Base-by-base conservation (phyloP, 2,797 vertebrate species). In the Lepus oiostolus region DNA sequence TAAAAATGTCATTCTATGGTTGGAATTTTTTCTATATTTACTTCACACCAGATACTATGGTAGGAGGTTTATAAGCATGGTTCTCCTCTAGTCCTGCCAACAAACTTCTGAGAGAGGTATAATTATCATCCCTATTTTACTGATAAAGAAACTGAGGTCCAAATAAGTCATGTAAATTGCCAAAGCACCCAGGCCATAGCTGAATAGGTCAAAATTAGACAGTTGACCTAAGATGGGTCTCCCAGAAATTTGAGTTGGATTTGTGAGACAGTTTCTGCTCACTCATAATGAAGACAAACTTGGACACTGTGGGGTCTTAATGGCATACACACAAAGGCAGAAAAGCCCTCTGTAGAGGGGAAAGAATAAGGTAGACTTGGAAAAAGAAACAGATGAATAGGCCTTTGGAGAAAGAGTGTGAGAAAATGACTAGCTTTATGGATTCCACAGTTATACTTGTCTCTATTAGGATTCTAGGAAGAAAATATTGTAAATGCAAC, bases 121-220 rank as follows among this genome's bases (percentile, higher is more conserved):
- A 88, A 50, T 47, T 81, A 24, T 76, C 58, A 47, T 79, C 32
- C 32, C 77, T 12, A 91, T 58, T 85, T 62, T 85, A 72, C 35
- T 32, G 19, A 67, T 11, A 75, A 96, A 62, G 71, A 95, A 77
- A 68, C 26, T 24, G 70, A 90, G 47, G 32, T 60, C 28, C 26
- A 68, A 85, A 76, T 93, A 85, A 65, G 35, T 86, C 81, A 70
- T 22, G 8, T 70, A 74, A 35, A 58, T 83, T 79, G 28, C 30
- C 71, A 83, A 79, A 75, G 30, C 5, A 5, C 84, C 35, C 63
- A 58, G 42, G 10, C 7, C 35, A 52, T 38, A 62, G 14, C 28
- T 54, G 58, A 82, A 65, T 72, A 60, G 52, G 28, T 91, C 19
- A 19, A 89, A 35, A 63, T 32, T 77, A n/a, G 50, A 62, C 5